Conservation (phyloP, 2,113 vertebrate species). For the Ifrita kowaldi region DNA sequence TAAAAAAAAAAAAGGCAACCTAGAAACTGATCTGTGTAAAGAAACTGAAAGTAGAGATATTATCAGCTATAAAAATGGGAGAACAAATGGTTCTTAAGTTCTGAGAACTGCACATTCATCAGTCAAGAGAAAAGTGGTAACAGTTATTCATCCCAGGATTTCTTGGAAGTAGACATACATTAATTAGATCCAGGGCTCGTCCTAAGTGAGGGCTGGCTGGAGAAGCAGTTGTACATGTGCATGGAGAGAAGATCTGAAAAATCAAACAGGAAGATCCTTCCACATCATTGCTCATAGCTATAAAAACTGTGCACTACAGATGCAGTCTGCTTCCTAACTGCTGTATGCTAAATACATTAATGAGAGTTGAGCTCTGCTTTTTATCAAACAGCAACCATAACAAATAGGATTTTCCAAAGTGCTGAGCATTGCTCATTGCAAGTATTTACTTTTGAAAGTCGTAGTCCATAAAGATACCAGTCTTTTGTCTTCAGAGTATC, state of each 20-base stretch:
- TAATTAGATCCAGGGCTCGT: not conserved
- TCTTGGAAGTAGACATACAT: not conserved
- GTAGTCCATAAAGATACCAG: not conserved
- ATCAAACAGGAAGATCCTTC: not conserved
- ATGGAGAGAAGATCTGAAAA: not conserved
- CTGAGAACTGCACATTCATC: not conserved
- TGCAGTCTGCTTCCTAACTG: not conserved
- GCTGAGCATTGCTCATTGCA: not conserved
- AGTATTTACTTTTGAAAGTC: not conserved
- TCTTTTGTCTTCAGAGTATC: not conserved
- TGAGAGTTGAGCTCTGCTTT: not conserved
- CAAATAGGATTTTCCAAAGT: not conserved
- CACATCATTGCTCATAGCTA: not conserved
- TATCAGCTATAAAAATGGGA: not conserved
- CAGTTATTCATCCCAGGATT: not conserved
- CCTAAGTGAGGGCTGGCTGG: not conserved
- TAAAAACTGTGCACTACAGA: not conserved
- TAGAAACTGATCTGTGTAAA: not conserved
- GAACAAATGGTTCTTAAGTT: not conserved
- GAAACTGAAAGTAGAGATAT: not conserved
- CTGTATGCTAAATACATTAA: not conserved
- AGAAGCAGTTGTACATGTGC: not conserved
- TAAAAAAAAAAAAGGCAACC: accelerated
- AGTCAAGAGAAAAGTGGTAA: not conserved
- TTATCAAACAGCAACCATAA: not conserved